These are phyloP conservation scores for Regulus satrapa DNA, from an alignment of 2,113 vertebrate species.

Conservation along the genomic window DNA sequence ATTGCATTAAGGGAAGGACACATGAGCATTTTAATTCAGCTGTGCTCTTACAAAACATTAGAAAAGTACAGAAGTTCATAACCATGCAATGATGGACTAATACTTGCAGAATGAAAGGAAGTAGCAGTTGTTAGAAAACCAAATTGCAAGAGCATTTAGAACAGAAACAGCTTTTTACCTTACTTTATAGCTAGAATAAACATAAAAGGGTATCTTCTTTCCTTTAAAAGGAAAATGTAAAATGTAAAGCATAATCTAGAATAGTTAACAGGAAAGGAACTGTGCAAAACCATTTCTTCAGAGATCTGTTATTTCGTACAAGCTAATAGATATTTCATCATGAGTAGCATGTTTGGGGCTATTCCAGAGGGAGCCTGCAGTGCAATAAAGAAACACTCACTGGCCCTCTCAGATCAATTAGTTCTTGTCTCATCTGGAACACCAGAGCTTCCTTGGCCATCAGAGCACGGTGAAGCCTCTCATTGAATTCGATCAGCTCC, in stretches of 20 bases:
- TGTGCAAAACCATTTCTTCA: background rate
- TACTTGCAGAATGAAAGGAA: background rate
- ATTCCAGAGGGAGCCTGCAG: background rate
- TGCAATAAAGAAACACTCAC: conserved; percentile 71
- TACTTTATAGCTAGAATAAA: background rate
- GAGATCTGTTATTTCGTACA: background rate
- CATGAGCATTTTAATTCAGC: background rate
- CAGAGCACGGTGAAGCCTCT: conserved; percentile 90
- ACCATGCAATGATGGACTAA: background rate
- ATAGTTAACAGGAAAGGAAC: background rate
- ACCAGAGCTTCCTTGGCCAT: conserved; percentile 96
- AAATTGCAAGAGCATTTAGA: background rate
- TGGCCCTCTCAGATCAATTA: conserved; percentile 93
- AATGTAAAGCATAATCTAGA: background rate
- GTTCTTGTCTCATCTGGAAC: conserved; percentile 95
- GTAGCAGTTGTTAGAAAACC: background rate
- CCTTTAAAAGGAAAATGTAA: background rate
- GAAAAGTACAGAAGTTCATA: background rate
- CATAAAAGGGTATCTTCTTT: background rate
- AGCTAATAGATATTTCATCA: background rate
- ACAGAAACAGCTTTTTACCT: background rate
- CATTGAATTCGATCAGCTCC: conserved; percentile 97
- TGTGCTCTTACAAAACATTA: background rate
- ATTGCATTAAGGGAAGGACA: background rate
- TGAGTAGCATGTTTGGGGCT: background rate